Conservation (phyloP, 2,797 vertebrate species). For the Kryptopterus vitreolus region DNA sequence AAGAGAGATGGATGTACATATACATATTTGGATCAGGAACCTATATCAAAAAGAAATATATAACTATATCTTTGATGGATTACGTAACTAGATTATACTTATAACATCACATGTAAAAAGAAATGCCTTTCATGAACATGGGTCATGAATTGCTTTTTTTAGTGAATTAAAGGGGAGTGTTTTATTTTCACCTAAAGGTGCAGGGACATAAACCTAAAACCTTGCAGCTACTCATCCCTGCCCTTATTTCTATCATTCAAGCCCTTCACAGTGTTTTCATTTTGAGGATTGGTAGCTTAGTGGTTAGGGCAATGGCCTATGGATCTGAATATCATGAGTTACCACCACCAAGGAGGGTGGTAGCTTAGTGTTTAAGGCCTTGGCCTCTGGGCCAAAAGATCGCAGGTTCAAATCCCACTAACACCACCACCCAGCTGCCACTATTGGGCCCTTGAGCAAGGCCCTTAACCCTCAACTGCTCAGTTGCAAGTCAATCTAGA, state of each 20-base stretch:
- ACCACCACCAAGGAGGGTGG: too few relatives aligned
- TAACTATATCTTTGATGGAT: neutral
- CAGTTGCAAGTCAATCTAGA: too few relatives aligned
- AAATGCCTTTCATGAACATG: constrained; percentile 13
- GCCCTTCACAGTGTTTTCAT: neutral
- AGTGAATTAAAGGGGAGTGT: neutral
- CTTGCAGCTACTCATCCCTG: neutral
- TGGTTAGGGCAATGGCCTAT: too few relatives aligned
- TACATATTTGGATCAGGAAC: constrained; percentile 6
- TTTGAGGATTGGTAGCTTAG: neutral
- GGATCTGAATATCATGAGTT: too few relatives aligned
- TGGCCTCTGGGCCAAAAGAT: too few relatives aligned
- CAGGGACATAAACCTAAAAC: neutral
- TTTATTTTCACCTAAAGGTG: neutral
- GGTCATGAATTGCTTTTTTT: neutral
- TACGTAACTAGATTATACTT: constrained; percentile 2
- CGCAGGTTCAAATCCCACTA: too few relatives aligned
- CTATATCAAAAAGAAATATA: constrained; percentile 27
- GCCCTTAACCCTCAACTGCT: too few relatives aligned
- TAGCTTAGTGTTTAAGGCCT: too few relatives aligned
- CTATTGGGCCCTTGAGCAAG: too few relatives aligned
- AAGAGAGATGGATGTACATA: constrained; percentile 6
- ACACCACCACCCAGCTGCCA: too few relatives aligned
- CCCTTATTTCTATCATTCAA: constrained; percentile 12
- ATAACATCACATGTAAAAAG: constrained; percentile 7